A percentile compares a stretch with the other conserved stretches of the same genome.
Conservation (phyloP, 1,140 invertebrate genomes). For the Cepaea nemoralis region DNA sequence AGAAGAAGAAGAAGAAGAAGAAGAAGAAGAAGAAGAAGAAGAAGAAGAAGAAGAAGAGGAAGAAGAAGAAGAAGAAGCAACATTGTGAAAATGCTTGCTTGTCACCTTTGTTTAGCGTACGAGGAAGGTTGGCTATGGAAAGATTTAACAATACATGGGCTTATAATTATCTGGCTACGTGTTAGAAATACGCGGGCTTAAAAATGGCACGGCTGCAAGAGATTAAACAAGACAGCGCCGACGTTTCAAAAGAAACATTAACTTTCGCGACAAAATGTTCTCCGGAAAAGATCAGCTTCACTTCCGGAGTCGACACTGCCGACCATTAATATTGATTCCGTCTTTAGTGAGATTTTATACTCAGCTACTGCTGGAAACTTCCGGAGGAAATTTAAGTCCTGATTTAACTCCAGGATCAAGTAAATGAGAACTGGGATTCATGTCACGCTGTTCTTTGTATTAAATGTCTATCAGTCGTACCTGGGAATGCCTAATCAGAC, state of each 20-base stretch:
- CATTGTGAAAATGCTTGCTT: no score
- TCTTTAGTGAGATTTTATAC: neutral
- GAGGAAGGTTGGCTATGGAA: no score
- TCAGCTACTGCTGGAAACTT: neutral
- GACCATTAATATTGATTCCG: neutral
- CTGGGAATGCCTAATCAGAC: neutral
- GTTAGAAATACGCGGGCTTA: no score
- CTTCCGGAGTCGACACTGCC: neutral
- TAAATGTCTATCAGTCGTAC: neutral
- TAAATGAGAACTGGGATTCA: neutral
- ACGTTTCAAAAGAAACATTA: neutral
- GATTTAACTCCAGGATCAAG: neutral
- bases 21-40: no score
- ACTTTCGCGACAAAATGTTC: neutral
- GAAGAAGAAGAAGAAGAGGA: no score
- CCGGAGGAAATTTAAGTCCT: neutral
- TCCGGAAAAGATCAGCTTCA: neutral
- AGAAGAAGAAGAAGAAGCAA: no score
- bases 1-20: no score
- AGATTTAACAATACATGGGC: no score
- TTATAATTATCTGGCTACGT: no score
- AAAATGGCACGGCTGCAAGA: no score
- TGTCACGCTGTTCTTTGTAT: neutral
- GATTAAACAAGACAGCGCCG: no score
- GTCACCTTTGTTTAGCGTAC: no score